Evolutionary conservation across 2,888 invertebrate species (phyloP), one percentile per base, ranked within the genome.

Genomic region (Thysanoteuthis rhombus): DNA sequence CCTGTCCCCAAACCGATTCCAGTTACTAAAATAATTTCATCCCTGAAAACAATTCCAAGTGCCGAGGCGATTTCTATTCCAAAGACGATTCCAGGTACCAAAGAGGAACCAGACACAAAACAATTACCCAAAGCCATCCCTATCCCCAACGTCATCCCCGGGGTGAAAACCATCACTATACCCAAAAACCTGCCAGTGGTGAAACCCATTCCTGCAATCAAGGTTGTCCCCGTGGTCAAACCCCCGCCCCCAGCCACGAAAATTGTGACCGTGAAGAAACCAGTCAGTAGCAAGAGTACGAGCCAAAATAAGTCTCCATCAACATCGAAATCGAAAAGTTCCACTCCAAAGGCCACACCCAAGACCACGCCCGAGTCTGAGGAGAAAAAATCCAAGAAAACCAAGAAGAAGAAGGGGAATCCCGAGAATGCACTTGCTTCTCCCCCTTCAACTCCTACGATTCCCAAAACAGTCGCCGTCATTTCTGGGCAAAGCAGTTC

Each of bases 321-420:
- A 39, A n/a, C 90, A 42, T 39, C 40, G 39, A 92, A 92, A 92
- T 45, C 40, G 32, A 92, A 92, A 40, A 45, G 42, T 40, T 92
- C 92, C 36, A 42, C 40, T 28, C 19, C 40, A 45, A 92, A 92
- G 42, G 32, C 42, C 2, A 28, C 42, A 16, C 92, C 39, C 3
- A 92, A 92, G 45, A 45, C 92, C 32, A 45, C 42, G 32, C 40
- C 40, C 6, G 92, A 92, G 19, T 39, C 45, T 5, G 38, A 40
- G 42, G 92, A 92, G 40, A 92, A 92, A 40, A 92, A 92, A 36
- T 6, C 45, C 1, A 98, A 98, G 96, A 98, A 98, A 52, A 98
- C 97, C 94, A 98, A 98, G 96, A 98, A 98, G 96, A 98, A 98
- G 94, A 97, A 98, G 0, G 97, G 98, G 92, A 98, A 95, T 75